Evolutionary conservation across 2,113 vertebrate species (phyloP).

Genomic region (Oostethus manadensis): DNA sequence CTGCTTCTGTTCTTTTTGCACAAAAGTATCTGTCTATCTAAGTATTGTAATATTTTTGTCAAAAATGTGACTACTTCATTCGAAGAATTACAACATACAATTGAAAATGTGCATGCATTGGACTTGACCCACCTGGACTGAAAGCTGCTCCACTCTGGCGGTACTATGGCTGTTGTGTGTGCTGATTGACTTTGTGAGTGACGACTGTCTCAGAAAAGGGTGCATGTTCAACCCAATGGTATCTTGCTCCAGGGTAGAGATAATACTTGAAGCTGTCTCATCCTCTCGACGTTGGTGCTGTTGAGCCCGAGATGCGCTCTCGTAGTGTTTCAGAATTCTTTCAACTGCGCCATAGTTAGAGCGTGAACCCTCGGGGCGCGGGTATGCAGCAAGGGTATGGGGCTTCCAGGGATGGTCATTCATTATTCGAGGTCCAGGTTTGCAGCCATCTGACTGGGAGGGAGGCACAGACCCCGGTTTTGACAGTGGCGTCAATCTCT

Average conservation of each 20-base stretch:
- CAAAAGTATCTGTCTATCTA: no score
- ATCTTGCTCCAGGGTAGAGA: slow-evolving; percentile 49
- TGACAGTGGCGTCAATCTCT: slow-evolving; percentile 31
- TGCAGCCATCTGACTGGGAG: slow-evolving; percentile 43
- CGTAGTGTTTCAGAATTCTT: slow-evolving; percentile 87
- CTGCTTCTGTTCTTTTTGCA: slow-evolving; percentile 55
- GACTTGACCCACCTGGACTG: slow-evolving; percentile 65
- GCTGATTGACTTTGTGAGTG: slow-evolving; percentile 53
- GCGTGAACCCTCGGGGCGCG: slow-evolving; percentile 84
- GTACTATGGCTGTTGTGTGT: slow-evolving; percentile 45
- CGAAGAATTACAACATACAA: not conserved
- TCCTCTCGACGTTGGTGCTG: slow-evolving; percentile 58
- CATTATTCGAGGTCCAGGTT: slow-evolving; percentile 67
- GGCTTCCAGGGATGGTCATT: slow-evolving; percentile 84
- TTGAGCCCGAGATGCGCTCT: slow-evolving; percentile 68
- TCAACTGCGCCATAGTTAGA: slow-evolving; percentile 94
- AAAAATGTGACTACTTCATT: slow-evolving; percentile 6
- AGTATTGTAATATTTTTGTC: slow-evolving; percentile 1
- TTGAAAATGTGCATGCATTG: slow-evolving; percentile 7
- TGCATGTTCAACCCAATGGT: slow-evolving; percentile 72
- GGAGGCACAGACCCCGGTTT: slow-evolving; percentile 27
- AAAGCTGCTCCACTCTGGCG: slow-evolving; percentile 42
- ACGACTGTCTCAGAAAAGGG: slow-evolving; percentile 56
- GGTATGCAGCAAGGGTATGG: slow-evolving; percentile 84
- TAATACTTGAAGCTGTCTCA: slow-evolving; percentile 26